A percentile compares a stretch with the other conserved stretches of the same genome.
These are phyloP conservation scores for Oncorhynchus tshawytscha DNA, from an alignment of 2,113 vertebrate species.

Conservation along the genomic window DNA sequence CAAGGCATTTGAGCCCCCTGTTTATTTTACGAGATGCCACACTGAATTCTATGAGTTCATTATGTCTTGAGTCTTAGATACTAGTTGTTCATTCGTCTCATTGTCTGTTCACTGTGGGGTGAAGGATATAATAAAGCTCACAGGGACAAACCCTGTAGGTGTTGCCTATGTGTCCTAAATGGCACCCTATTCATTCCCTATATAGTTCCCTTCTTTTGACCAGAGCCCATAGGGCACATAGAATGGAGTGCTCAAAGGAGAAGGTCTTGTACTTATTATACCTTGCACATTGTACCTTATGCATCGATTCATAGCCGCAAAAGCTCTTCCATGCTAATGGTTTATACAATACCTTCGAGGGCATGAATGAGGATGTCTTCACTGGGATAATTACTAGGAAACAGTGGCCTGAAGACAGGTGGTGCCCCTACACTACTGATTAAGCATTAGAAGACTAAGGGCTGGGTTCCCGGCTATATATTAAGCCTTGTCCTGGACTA, in stretches of 20 bases:
- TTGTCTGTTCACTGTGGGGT: conserved; percentile 9
- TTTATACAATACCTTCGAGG: conserved; percentile 44
- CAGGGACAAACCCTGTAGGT: too few species aligned
- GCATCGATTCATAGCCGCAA: conserved; percentile 41
- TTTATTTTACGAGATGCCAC: conserved; percentile 65
- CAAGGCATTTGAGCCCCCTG: conserved; percentile 70
- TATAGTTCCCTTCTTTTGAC: too few species aligned
- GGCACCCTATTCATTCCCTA: too few species aligned
- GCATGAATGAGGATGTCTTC: conserved; percentile 64
- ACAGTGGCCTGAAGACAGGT: conserved; percentile 58
- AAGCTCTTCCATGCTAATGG: conserved; percentile 64
- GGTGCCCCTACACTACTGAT: conserved; percentile 59
- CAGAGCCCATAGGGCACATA: too few species aligned
- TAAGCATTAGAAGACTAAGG: conserved; percentile 54
- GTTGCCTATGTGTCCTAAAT: too few species aligned
- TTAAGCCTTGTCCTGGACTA: too few species aligned
- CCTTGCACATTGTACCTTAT: conserved; percentile 41
- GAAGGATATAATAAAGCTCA: conserved; percentile 11
- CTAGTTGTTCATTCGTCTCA: too few species aligned
- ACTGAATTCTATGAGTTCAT: conserved; percentile 69
- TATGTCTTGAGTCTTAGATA: conserved; percentile 20
- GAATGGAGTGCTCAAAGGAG: conserved; percentile 44
- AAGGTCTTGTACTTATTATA: conserved; percentile 52
- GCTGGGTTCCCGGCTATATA: too few species aligned
- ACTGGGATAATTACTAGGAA: conserved; percentile 65